phyloP scores from a whole-genome alignment of 2,888 invertebrate genomes.

The Prenolepis imparis region DNA sequence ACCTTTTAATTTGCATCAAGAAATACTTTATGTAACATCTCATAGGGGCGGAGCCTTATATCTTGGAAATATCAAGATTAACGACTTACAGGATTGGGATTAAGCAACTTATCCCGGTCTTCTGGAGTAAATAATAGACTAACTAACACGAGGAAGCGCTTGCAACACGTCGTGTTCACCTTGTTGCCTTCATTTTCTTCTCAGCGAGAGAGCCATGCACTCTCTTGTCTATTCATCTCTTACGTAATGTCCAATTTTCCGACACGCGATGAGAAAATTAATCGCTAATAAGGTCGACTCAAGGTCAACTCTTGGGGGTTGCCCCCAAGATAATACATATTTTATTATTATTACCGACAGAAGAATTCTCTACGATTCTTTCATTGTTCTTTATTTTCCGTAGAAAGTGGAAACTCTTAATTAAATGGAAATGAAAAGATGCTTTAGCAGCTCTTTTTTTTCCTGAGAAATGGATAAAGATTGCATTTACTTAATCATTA shows the following conservation, averaged over 20 bases:
- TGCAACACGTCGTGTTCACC: constrained; percentile 6
- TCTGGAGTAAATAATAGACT: constrained; percentile 49
- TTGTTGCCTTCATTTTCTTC: constrained; percentile 26
- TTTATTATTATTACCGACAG: constrained; percentile 25
- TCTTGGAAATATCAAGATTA: constrained; percentile 45
- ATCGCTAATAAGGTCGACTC: constrained; percentile 28
- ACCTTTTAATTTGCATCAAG: neutral
- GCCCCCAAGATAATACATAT: constrained; percentile 5
- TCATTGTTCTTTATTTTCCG: neutral
- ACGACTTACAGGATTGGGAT: constrained; percentile 47
- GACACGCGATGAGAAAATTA: constrained; percentile 42
- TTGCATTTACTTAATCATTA: constrained; percentile 16
- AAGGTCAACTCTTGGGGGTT: constrained; percentile 12
- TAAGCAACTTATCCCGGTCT: constrained; percentile 42
- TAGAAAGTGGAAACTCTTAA: constrained; percentile 17
- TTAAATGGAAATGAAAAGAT: constrained; percentile 8
- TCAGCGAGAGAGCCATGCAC: neutral
- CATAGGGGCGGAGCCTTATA: neutral
- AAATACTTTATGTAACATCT: neutral
- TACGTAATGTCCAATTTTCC: constrained; percentile 44
- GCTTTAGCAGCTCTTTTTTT: neutral
- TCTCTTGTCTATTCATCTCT: constrained; percentile 50
- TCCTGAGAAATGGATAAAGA: neutral
- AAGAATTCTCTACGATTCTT: neutral
- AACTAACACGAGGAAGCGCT: constrained; percentile 33